Evolutionary conservation across 1,140 invertebrate species (phyloP).

Genomic region (Drosophila asahinai): DNA sequence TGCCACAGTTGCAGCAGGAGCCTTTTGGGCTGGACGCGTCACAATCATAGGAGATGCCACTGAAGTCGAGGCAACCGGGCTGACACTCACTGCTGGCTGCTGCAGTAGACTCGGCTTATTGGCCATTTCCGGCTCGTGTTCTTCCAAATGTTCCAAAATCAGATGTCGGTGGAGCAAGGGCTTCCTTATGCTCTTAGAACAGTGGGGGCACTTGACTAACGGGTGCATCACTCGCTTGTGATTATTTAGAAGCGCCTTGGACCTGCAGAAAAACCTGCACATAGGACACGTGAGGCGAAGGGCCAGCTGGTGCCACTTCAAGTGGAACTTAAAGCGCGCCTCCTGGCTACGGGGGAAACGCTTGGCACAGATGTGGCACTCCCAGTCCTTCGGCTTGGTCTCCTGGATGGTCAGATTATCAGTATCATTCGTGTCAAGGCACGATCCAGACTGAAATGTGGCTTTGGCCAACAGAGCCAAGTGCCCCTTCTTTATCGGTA

Average conservation of each 20-base stretch:
- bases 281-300: slow-evolving; percentile 69
- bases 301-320: slow-evolving; percentile 72
- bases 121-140: slow-evolving; percentile 37
- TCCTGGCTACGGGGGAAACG: slow-evolving; percentile 56
- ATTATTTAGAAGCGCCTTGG: slow-evolving; percentile 63
- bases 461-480: slow-evolving; percentile 33
- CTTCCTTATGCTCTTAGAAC: slow-evolving; percentile 58
- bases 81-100: neutral
- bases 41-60: neutral
- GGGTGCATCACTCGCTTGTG: slow-evolving; percentile 59
- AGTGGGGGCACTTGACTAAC: slow-evolving; percentile 55
- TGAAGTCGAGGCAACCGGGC: neutral
- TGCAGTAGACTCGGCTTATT: neutral
- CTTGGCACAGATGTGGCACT: slow-evolving; percentile 71
- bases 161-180: slow-evolving; percentile 54
- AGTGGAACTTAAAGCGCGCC: slow-evolving; percentile 67
- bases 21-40: neutral
- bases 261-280: slow-evolving; percentile 72
- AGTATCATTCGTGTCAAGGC: slow-evolving; percentile 13
- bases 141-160: slow-evolving; percentile 43
- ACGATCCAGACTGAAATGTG: slow-evolving; percentile 9
- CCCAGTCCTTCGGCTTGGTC: slow-evolving; percentile 55
- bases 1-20: neutral
- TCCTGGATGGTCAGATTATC: slow-evolving; percentile 21
- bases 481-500: slow-evolving; percentile 72